These are phyloP conservation scores for Hestina assimilis DNA, from an alignment of 1,140 invertebrate species.

Conservation along the genomic window DNA sequence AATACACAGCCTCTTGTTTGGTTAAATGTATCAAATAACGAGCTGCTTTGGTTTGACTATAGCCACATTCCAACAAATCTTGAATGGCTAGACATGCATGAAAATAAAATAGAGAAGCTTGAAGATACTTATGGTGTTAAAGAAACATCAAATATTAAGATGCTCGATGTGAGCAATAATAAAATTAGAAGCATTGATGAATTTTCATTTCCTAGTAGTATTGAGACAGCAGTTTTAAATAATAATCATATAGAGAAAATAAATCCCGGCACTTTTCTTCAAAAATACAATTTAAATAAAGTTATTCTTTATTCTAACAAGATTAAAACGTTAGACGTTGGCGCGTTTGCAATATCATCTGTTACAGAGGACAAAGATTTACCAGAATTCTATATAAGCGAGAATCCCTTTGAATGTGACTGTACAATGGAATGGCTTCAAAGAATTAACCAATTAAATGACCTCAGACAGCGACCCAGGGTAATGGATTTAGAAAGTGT, in stretches of 20 bases:
- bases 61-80: slow-evolving; percentile 83
- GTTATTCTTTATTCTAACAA: slow-evolving; percentile 89
- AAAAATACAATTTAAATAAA: slow-evolving; percentile 85
- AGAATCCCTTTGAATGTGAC: slow-evolving; percentile 90
- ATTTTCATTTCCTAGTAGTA: slow-evolving; percentile 84
- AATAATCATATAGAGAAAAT: slow-evolving; percentile 87
- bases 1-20: slow-evolving; percentile 83
- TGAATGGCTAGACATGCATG: slow-evolving; percentile 86
- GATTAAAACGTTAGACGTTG: slow-evolving; percentile 85
- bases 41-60: slow-evolving; percentile 84
- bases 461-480: slow-evolving; percentile 86
- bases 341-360: slow-evolving; percentile 83
- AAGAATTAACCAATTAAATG: slow-evolving; percentile 86
- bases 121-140: slow-evolving; percentile 87
- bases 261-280: slow-evolving; percentile 85
- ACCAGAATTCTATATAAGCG: slow-evolving; percentile 88
- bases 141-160: slow-evolving; percentile 87
- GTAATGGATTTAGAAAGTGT: slow-evolving; percentile 92
- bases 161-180: slow-evolving; percentile 89
- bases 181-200: slow-evolving; percentile 84
- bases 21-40: slow-evolving; percentile 86
- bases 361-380: slow-evolving; percentile 83
- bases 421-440: slow-evolving; percentile 93
- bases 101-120: slow-evolving; percentile 84
- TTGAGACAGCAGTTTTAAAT: slow-evolving; percentile 87